Evolutionary conservation across 2,888 invertebrate species (phyloP), one percentile per base, ranked within the genome.

Genomic region (Drymonia ruficornis): DNA sequence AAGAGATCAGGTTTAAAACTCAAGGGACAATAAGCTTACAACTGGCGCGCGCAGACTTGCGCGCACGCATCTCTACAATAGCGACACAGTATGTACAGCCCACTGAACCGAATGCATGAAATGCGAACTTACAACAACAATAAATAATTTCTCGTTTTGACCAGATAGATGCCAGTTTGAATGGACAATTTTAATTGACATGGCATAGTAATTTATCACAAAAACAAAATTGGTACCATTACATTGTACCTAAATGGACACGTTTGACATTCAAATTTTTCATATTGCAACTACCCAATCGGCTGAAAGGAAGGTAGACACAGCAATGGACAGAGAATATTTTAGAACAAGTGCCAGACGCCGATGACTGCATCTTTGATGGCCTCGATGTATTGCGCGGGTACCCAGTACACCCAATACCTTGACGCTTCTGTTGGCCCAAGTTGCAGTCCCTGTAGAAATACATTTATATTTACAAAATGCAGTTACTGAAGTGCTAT

Each of bases 371-470:
- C 96, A 80, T 97, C 97, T 90, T 98, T 98, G 79, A 98, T 97
- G 69, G 98, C 97, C 79, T 97, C 96, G 52, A 97, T 94, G 83
- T 97, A 98, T 80, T 97, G 97, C 49, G 97, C 97, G 11, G 98
- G 98, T 46, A 98, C 97, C 98, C 98, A 98, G 89, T 98, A 98
- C 59, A 98, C 95, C 97, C 97, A 98, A 87, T 97, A 97, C 66
- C 97, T 93, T 31, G 98, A 98, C 5, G 97, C 97, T 87, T 98
- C 98, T 49, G 98, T 98, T 9, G 98, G 96, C 15, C 98, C 98
- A 67, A 98, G 89, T 88, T 98, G 98, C 59, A 98, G 94, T 54
- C 96, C 98, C 97, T 97, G 87, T 4, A 77, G 79, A 63, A 59
- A n/a, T n/a, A n/a, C n/a, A n/a, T 48, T 23, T 0, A 62, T 57